These are phyloP conservation scores for Pipa parva DNA, from an alignment of 2,113 vertebrate genomes.

Conservation along the genomic window DNA sequence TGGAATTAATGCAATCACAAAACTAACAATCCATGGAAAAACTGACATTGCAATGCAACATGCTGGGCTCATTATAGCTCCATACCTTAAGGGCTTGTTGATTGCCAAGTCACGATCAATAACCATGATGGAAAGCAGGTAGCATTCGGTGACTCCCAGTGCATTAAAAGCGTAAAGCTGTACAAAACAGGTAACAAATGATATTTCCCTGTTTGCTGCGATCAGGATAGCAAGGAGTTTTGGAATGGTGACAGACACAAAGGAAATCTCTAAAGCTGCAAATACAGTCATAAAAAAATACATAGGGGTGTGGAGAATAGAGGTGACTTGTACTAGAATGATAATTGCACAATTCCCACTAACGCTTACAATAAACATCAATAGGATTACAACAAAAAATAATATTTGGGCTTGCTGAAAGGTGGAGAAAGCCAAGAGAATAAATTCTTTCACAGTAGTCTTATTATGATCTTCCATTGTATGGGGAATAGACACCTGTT, in stretches of 20 bases:
- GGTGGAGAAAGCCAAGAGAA: not conserved
- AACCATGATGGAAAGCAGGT: conserved; percentile 42
- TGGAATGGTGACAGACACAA: conserved; percentile 3
- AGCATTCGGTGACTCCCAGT: not conserved
- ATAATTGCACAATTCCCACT: conserved; percentile 5
- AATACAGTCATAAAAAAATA: conserved; percentile 39
- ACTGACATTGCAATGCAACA: conserved; percentile 39
- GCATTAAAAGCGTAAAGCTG: conserved; percentile 2
- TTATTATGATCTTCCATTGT: not conserved
- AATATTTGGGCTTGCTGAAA: not conserved
- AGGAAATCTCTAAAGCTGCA: not conserved
- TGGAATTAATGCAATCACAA: conserved; percentile 44
- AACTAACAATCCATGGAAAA: conserved; percentile 44
- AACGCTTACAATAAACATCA: not conserved
- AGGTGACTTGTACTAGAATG: not conserved
- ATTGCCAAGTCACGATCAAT: conserved; percentile 50
- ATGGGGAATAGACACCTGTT: too few relatives aligned
- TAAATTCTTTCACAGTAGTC: not conserved
- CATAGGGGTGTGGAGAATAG: conserved; percentile 33
- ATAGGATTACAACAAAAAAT: not conserved
- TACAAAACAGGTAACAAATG: not conserved
- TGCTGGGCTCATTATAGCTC: conserved; percentile 38
- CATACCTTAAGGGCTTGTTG: conserved; percentile 47
- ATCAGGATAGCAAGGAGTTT: not conserved
- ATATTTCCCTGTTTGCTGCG: not conserved